phyloP scores from a whole-genome alignment of 2,888 invertebrate genomes.

The Colostygia pectinataria region DNA sequence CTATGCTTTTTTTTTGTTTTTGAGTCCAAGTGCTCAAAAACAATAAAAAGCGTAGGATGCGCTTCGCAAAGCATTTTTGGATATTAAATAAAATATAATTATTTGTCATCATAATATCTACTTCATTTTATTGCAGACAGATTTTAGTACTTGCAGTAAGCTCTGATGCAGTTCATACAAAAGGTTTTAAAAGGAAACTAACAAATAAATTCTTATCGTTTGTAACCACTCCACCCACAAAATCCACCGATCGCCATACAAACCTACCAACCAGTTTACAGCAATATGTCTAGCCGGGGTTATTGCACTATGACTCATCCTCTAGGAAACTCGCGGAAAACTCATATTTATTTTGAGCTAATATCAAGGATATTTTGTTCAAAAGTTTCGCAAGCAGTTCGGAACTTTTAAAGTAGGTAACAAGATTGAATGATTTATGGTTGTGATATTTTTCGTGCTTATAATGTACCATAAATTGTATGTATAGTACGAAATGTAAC shows the following conservation, averaged over 20 bases:
- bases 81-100: too few species aligned
- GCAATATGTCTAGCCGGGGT: constrained; percentile 58
- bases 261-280: constrained; percentile 46
- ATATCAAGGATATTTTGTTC: constrained; percentile 16
- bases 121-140: too few species aligned
- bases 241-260: constrained; percentile 30
- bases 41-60: too few species aligned
- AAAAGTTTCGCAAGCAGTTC: constrained; percentile 15
- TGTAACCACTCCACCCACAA: constrained; percentile 16
- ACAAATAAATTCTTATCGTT: constrained; percentile 23
- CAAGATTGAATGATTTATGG: constrained; percentile 13
- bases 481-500: too few species aligned
- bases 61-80: too few species aligned
- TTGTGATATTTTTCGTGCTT: neutral
- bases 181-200: constrained; percentile 10
- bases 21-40: too few species aligned
- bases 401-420: constrained; percentile 14
- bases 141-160: neutral
- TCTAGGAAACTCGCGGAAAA: constrained; percentile 31
- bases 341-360: constrained; percentile 24
- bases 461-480: too few species aligned
- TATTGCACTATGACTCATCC: constrained; percentile 62
- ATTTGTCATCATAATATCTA: too few species aligned
- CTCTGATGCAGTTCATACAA: neutral
- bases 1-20: too few species aligned